Conservation (phyloP, 2,113 vertebrate genomes). For the Engystomops pustulosus region DNA sequence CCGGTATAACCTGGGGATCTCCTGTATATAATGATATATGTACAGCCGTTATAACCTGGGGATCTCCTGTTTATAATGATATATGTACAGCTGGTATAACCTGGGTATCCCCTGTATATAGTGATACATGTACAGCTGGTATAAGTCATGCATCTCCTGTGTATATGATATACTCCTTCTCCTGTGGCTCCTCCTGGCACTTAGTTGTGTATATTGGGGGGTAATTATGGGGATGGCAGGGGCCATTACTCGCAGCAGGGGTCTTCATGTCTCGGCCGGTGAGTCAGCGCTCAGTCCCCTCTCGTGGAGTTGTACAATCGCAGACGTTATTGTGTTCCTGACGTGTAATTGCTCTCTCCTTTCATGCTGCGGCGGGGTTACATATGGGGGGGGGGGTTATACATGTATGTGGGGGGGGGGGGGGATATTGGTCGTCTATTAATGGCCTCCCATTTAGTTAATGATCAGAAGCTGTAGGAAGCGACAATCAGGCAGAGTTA, state of each 20-base stretch:
- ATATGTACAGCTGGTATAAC: too few species aligned
- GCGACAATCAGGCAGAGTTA: slow-evolving; percentile 48
- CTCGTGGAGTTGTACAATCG: too few species aligned
- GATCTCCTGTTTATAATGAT: not conserved
- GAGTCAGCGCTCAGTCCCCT: slow-evolving; percentile 25
- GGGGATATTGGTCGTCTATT: slow-evolving; percentile 53
- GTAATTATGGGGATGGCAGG: not conserved
- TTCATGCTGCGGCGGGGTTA: slow-evolving; percentile 48
- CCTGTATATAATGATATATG: not conserved
- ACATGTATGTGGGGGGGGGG: not conserved
- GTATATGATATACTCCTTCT: not conserved
- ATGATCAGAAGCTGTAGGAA: slow-evolving; percentile 63
- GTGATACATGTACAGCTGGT: too few species aligned
- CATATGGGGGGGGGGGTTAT: not conserved
- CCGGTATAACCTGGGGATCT: too few species aligned
- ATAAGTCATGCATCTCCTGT: not conserved
- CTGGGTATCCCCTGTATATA: too few species aligned
- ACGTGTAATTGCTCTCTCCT: slow-evolving; percentile 55
- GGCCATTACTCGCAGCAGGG: slow-evolving; percentile 26
- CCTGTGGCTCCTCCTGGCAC: not conserved
- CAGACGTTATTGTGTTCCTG: slow-evolving; percentile 41
- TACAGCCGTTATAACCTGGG: not conserved
- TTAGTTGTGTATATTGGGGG: not conserved
- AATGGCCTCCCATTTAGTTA: slow-evolving; percentile 62
- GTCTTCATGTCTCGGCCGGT: not conserved